A percentile compares a stretch with the other conserved stretches of the same genome.
These are phyloP conservation scores for Arrhamphus sclerolepis DNA, from an alignment of 2,797 vertebrate species.

Conservation along the genomic window DNA sequence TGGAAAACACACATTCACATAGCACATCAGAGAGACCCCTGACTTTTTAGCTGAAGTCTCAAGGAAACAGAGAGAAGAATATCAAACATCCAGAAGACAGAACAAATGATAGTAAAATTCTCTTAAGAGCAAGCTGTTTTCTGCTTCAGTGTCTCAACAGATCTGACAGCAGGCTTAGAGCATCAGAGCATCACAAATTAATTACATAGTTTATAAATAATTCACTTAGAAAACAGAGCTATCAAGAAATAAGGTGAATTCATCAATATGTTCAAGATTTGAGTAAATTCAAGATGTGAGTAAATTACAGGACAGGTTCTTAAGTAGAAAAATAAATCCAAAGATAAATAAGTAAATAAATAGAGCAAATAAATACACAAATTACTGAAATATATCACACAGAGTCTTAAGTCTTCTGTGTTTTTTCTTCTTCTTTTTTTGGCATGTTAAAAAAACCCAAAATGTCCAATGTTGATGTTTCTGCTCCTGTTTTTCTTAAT, in stretches of 20 bases:
- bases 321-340: constrained; percentile 78
- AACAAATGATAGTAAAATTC: constrained; percentile 58
- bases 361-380: constrained; percentile 68
- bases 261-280: constrained; percentile 51
- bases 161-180: constrained; percentile 66
- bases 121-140: constrained; percentile 60
- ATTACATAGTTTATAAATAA: constrained; percentile 68
- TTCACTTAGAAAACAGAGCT: constrained; percentile 67
- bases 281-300: constrained; percentile 50
- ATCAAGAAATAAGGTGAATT: constrained; percentile 67
- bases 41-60: constrained; percentile 45
- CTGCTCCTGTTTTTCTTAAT: constrained; percentile 41
- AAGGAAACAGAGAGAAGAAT: constrained; percentile 49
- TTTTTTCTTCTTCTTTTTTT: constrained; percentile 52
- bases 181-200: constrained; percentile 67
- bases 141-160: constrained; percentile 66
- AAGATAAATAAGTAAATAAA: constrained; percentile 57
- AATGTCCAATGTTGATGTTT: constrained; percentile 49
- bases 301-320: constrained; percentile 61
- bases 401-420: constrained; percentile 33
- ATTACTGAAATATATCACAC: constrained; percentile 69
- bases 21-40: constrained; percentile 44
- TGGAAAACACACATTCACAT: constrained; percentile 60
- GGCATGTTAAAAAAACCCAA: constrained; percentile 53
- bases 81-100: constrained; percentile 61